A percentile compares a stretch with the other conserved stretches of the same genome.
phyloP scores from a whole-genome alignment of 2,113 vertebrate species.

The Pelobates fuscus region DNA sequence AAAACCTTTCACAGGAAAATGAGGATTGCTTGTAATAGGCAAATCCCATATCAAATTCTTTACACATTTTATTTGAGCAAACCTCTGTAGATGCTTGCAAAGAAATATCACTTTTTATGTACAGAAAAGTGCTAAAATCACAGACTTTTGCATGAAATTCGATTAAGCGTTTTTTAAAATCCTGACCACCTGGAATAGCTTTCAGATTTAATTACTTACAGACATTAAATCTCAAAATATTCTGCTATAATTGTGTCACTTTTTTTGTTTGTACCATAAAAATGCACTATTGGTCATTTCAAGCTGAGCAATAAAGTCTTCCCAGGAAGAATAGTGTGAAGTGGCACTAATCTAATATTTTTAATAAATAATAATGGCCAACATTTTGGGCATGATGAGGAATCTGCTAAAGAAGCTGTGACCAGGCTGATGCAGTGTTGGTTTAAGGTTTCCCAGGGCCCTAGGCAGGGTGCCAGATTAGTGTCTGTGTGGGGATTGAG shows the following conservation, averaged over 20 bases:
- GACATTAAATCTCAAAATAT: not conserved
- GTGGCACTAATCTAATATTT: too few relatives aligned
- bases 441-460: too few relatives aligned
- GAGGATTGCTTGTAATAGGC: not conserved
- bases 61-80: constrained; percentile 5
- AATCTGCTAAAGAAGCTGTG: too few relatives aligned
- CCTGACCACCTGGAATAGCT: not conserved
- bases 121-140: not conserved
- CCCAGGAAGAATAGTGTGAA: not conserved
- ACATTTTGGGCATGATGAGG: too few relatives aligned
- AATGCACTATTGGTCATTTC: not conserved
- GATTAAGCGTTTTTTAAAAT: not conserved
- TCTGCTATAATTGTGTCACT: not conserved
- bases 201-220: not conserved
- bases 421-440: too few relatives aligned
- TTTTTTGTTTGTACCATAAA: not conserved
- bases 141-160: not conserved
- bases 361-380: too few relatives aligned
- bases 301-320: not conserved
- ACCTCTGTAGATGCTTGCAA: not conserved
- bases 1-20: not conserved
- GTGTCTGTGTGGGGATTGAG: too few relatives aligned
- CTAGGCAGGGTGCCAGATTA: too few relatives aligned
- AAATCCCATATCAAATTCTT: not conserved
- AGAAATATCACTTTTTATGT: constrained; percentile 21